phyloP scores from a whole-genome alignment of 2,113 vertebrate species.

The Marcusenius ussheri region DNA sequence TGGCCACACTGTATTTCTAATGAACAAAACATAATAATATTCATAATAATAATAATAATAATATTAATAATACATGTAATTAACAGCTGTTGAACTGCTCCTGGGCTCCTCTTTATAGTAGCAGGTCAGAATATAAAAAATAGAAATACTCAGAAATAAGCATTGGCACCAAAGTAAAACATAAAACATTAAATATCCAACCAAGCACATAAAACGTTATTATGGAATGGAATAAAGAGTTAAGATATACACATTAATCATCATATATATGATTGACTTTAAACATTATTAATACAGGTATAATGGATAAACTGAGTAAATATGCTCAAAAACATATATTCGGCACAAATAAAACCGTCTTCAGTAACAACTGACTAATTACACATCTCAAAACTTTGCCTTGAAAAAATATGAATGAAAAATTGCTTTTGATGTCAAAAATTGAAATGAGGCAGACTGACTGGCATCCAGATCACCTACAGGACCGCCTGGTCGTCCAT shows the following conservation, averaged over 20 bases:
- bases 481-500: background rate
- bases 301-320: background rate
- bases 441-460: background rate
- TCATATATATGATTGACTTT: background rate
- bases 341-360: background rate
- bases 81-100: background rate
- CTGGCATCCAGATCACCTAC: background rate
- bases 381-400: background rate
- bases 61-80: background rate
- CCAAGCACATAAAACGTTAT: background rate
- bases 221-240: background rate
- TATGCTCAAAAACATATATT: background rate
- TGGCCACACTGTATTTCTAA: background rate
- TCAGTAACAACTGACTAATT: background rate
- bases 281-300: background rate
- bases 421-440: background rate
- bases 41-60: background rate
- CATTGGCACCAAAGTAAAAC: background rate
- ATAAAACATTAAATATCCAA: background rate
- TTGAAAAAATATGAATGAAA: background rate
- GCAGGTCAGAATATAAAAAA: background rate
- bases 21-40: background rate
- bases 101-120: background rate
- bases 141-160: background rate
- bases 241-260: background rate